phyloP scores from a whole-genome alignment of 2,797 vertebrate species.

The Cryptoprocta ferox region DNA sequence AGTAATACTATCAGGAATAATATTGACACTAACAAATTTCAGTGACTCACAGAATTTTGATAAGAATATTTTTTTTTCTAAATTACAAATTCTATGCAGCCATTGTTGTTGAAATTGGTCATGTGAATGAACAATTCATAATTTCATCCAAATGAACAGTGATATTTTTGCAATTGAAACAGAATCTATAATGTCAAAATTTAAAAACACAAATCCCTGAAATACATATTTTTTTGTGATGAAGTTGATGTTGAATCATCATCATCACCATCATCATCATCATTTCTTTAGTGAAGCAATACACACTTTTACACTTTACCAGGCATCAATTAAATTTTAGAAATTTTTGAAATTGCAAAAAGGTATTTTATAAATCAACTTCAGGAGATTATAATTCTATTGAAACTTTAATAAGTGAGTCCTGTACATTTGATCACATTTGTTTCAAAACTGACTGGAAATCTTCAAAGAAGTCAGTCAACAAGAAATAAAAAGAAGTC shows the following conservation, averaged over 20 bases:
- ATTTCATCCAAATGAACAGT: background rate
- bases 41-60: background rate
- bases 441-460: background rate
- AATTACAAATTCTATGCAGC: background rate
- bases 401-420: background rate
- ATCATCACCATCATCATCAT: background rate
- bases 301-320: background rate
- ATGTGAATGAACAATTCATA: background rate
- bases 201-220: background rate
- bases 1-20: background rate
- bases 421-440: background rate
- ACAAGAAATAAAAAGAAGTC: background rate
- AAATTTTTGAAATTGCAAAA: background rate
- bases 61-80: background rate
- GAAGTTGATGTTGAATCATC: background rate
- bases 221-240: background rate
- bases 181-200: background rate
- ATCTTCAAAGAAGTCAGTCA: background rate
- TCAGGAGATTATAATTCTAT: background rate
- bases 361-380: background rate
- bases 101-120: background rate
- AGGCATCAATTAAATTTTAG: background rate
- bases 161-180: conserved; percentile 34
- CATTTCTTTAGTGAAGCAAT: background rate
- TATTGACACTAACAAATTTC: background rate